These are phyloP conservation scores for Sylvietta virens DNA, from an alignment of 2,113 vertebrate species.

Conservation along the genomic window DNA sequence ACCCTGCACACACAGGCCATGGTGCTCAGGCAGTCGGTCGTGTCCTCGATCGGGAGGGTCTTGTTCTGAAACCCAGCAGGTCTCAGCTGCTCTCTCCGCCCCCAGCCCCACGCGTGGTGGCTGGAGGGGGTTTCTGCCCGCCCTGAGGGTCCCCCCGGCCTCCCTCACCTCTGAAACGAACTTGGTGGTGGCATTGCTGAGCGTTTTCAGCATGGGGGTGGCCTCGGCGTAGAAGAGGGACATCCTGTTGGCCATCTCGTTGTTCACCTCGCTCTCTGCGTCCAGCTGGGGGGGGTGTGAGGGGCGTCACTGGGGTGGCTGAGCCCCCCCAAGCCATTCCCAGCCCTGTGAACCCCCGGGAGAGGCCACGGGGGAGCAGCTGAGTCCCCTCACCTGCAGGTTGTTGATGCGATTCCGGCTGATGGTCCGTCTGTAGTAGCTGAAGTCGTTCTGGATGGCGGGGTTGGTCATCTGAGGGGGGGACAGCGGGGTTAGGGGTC, in stretches of 20 bases:
- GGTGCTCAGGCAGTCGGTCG: slow-evolving; percentile 92
- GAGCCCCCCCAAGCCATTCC: accelerated
- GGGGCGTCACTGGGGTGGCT: accelerated
- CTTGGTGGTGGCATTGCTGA: slow-evolving; percentile 91
- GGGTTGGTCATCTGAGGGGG: slow-evolving; percentile 84
- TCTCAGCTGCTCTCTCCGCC: background rate
- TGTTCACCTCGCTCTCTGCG: slow-evolving; percentile 88
- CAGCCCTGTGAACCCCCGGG: background rate
- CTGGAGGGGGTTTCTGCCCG: accelerated
- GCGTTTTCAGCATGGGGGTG: slow-evolving; percentile 91
- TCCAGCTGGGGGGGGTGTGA: slow-evolving; percentile 71
- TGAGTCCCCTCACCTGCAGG: slow-evolving; percentile 73
- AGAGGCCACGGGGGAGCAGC: accelerated
- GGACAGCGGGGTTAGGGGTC: accelerated
- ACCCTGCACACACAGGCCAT: slow-evolving; percentile 93
- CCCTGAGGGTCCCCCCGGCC: accelerated
- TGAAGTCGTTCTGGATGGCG: slow-evolving; percentile 92
- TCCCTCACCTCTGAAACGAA: slow-evolving; percentile 87
- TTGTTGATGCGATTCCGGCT: slow-evolving; percentile 88
- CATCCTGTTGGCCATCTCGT: slow-evolving; percentile 94
- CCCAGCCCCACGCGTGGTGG: accelerated
- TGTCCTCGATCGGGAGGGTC: slow-evolving; percentile 91
- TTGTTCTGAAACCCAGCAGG: slow-evolving; percentile 79
- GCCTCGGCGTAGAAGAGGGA: slow-evolving; percentile 90
- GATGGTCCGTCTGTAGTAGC: slow-evolving; percentile 91